Conservation (phyloP, 2,113 vertebrate species). For the Chauna torquata region DNA sequence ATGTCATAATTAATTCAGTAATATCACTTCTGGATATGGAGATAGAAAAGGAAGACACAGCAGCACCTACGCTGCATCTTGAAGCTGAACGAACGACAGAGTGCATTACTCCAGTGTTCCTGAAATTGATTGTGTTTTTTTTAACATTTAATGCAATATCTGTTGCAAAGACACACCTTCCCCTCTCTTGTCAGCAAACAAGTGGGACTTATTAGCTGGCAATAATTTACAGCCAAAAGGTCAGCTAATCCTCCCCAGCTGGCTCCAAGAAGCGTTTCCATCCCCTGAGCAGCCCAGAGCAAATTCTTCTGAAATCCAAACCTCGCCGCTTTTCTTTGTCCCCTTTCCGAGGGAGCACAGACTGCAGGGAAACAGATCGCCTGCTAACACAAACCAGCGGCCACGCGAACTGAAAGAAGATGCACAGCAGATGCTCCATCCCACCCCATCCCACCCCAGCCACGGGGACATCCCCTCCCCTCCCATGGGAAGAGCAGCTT, state of each 20-base stretch:
- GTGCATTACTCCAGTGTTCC: background rate
- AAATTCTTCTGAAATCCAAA: background rate
- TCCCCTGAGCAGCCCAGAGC: background rate
- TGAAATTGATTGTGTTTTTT: background rate
- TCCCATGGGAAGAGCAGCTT: background rate
- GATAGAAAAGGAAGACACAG: conserved; percentile 49
- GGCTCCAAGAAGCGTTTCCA: background rate
- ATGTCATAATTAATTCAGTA: conserved; percentile 59
- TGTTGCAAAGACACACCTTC: background rate
- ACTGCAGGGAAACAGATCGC: background rate
- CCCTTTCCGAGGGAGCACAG: background rate
- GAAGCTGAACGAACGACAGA: conserved; percentile 32
- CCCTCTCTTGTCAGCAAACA: background rate
- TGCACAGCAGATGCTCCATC: background rate
- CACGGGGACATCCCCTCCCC: background rate
- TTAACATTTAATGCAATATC: background rate
- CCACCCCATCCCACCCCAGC: background rate
- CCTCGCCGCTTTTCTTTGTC: background rate
- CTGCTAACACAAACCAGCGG: background rate
- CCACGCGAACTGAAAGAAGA: background rate
- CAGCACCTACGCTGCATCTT: conserved; percentile 1
- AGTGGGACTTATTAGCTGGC: background rate
- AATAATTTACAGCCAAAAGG: conserved; percentile 10
- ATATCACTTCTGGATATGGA: conserved; percentile 21
- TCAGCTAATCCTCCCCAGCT: background rate